Evolutionary conservation across 2,113 vertebrate genomes (phyloP), one percentile per base, ranked within the genome.

Genomic region (Semnornis frantzii): DNA sequence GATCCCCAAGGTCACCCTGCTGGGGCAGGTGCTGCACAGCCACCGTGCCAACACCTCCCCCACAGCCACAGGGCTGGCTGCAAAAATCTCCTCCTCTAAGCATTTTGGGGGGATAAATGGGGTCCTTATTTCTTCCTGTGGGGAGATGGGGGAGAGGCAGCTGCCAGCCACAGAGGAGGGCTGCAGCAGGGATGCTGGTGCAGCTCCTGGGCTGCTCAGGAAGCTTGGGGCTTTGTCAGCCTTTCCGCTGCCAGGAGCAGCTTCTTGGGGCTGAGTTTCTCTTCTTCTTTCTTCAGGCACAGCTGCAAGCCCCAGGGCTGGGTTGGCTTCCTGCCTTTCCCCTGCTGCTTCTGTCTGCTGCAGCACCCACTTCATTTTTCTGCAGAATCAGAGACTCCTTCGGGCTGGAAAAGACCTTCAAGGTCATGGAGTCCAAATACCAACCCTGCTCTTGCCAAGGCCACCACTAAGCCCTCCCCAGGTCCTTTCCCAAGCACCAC

Each of bases 251-350:
- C 6, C 4, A 55, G 5, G 1, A 4, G 17, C 0, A 2, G 6
- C 24, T 31, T 84, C 84, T 65, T 1, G 1, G 52, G 4, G 12
- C 9, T 0, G 3, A 12, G n/a, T 94, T 96, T 92, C 87, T 74
- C 72, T 94, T 97, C 90, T 89, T 82, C 93, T 96, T 93, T 87
- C 77, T 65, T 5, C 5, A 2, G 70, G 76, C 82, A 54, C 69
- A 54, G 54, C 48, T 3, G 9, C 59, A 62, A 62, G 19, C 18
- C 17, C 17, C 2, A 25, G 23, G 42, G 64, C 75, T 4, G 2
- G 21, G 12, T 23, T 5, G 1, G 10, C 46, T 96, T 96, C 96
- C 96, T 96, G 93, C 83, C 76, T 80, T 74, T 92, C 75, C 82
- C 70, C 72, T 77, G 21, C 58, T 30, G 27, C 28, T 63, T 30